Percentiles rank a stretch among this genome's conserved stretches.
These are phyloP conservation scores for Andrena chrysosceles DNA, from an alignment of 2,888 invertebrate genomes.

Conservation along the genomic window DNA sequence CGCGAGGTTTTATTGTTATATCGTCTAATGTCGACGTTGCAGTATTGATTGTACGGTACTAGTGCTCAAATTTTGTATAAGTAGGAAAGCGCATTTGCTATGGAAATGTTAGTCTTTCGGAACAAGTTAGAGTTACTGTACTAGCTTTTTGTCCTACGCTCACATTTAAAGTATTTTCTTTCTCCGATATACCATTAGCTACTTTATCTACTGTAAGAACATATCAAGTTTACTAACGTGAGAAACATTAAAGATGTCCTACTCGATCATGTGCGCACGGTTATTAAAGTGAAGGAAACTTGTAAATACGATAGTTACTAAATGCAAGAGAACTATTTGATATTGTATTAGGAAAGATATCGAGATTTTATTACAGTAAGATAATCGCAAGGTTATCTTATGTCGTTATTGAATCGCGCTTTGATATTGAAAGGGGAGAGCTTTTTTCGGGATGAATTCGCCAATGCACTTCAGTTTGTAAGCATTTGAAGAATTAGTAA, in stretches of 20 bases:
- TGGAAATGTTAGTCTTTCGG: slow-evolving; percentile 30
- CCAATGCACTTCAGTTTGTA: slow-evolving; percentile 9
- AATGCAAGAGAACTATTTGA: slow-evolving; percentile 33
- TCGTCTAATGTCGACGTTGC: slow-evolving; percentile 17
- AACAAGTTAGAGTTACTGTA: slow-evolving; percentile 21
- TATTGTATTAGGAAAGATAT: slow-evolving; percentile 33
- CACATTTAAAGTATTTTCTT: slow-evolving; percentile 30
- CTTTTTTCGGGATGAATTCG: slow-evolving; percentile 4
- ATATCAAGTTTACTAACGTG: slow-evolving; percentile 50
- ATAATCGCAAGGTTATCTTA: slow-evolving; percentile 27
- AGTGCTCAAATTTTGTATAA: slow-evolving; percentile 51
- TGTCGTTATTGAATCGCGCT: slow-evolving; percentile 40
- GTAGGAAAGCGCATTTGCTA: slow-evolving; percentile 26
- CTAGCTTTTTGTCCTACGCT: slow-evolving; percentile 25
- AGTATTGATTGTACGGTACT: slow-evolving; percentile 50
- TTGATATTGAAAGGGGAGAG: slow-evolving; percentile 28
- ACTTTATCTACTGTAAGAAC: slow-evolving; percentile 46
- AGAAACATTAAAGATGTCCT: slow-evolving; percentile 22
- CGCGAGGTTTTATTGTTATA: slow-evolving; percentile 20
- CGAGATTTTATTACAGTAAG: slow-evolving; percentile 30
- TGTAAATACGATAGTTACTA: slow-evolving; percentile 38
- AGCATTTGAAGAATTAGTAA: background rate
- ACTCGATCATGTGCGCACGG: slow-evolving; percentile 23
- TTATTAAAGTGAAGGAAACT: slow-evolving; percentile 6
- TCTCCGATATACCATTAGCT: slow-evolving; percentile 8